Evolutionary conservation across 2,113 vertebrate genomes (phyloP).

Genomic region (Ailuropoda melanoleuca): DNA sequence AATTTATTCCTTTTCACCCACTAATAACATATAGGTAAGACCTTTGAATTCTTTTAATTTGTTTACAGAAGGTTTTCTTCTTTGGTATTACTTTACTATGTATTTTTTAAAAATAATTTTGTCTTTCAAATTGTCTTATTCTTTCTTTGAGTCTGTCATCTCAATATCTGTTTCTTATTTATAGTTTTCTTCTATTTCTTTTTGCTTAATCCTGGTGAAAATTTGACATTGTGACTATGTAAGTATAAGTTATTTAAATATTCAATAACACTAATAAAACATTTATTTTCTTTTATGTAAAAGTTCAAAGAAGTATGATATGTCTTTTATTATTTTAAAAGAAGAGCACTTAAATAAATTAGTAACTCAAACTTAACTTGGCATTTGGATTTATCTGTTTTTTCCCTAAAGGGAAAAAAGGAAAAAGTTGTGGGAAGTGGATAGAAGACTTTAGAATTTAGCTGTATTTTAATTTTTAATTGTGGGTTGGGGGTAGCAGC

Average conservation of each 20-base stretch:
- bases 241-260: slow-evolving; percentile 79
- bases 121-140: slow-evolving; percentile 69
- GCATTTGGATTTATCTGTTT: not conserved
- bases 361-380: slow-evolving; percentile 37
- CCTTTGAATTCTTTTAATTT: slow-evolving; percentile 17
- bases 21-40: slow-evolving; percentile 93
- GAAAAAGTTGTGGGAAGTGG: not conserved
- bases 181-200: slow-evolving; percentile 85
- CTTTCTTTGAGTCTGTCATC: slow-evolving; percentile 77
- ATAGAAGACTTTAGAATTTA: slow-evolving; percentile 27
- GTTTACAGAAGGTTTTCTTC: slow-evolving; percentile 49
- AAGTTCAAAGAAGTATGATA: slow-evolving; percentile 16
- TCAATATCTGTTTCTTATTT: slow-evolving; percentile 81
- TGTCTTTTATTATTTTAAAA: slow-evolving; percentile 43
- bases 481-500: not conserved
- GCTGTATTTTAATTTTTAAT: slow-evolving; percentile 33
- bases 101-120: slow-evolving; percentile 38
- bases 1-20: slow-evolving; percentile 96
- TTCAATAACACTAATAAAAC: slow-evolving; percentile 9
- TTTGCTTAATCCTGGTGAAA: slow-evolving; percentile 80
- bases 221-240: slow-evolving; percentile 78
- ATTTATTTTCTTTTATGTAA: slow-evolving; percentile 18
- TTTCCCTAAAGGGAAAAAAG: not conserved
- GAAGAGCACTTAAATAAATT: not conserved
- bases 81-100: slow-evolving; percentile 1